Percentiles rank a stretch among this genome's conserved stretches.
phyloP scores from a whole-genome alignment of 2,888 invertebrate genomes.

The Saturnia pavonia region DNA sequence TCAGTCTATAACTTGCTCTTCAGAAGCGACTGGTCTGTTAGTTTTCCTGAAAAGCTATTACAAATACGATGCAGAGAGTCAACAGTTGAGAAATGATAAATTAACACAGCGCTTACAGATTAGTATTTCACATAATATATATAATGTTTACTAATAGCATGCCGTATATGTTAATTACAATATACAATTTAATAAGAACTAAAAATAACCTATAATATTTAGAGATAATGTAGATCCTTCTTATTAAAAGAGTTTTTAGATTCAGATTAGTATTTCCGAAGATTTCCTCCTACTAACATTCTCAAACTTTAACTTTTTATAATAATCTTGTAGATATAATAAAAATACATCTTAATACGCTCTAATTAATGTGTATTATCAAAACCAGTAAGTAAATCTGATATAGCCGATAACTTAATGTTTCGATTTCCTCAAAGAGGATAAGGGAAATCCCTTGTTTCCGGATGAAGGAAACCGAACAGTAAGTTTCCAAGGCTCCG shows the following conservation, averaged over 20 bases:
- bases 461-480: constrained; percentile 9
- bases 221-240: too few relatives aligned
- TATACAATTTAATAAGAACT: too few relatives aligned
- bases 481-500: background rate
- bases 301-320: too few relatives aligned
- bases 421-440: background rate
- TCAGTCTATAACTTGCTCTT: background rate
- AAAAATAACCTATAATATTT: too few relatives aligned
- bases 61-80: background rate
- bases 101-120: background rate
- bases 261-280: too few relatives aligned
- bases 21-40: too few relatives aligned
- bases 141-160: background rate
- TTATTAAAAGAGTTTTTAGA: too few relatives aligned
- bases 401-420: background rate
- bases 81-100: background rate
- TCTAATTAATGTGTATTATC: background rate
- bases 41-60: background rate
- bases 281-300: too few relatives aligned
- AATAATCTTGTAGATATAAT: too few relatives aligned
- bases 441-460: constrained; percentile 3
- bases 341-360: background rate
- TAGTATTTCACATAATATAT: background rate
- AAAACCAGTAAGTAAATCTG: constrained; percentile 1
- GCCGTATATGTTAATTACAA: background rate